Base-by-base conservation (phyloP, 2,113 vertebrate species). In the Phyllostomus discolor region DNA sequence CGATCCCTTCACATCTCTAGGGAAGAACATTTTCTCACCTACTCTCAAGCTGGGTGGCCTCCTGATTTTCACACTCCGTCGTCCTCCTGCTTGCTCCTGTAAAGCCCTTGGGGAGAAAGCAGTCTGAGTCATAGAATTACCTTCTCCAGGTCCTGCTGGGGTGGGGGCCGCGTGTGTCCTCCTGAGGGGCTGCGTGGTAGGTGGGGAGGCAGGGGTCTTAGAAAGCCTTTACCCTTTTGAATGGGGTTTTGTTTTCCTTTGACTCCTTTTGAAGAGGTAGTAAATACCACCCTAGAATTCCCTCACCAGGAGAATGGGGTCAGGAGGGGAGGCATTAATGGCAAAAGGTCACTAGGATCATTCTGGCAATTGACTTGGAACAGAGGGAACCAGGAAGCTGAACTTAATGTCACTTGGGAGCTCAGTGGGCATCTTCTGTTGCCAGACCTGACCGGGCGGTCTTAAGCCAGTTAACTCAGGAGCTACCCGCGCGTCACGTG, bases 161-260 rank as follows among this genome's bases (percentile, higher is more conserved):
- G 2, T 3, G 78, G 20, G 22, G 11, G 54, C 8, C 7, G 10
- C 10, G 15, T 12, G 31, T 52, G 16, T 7, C 38, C 57, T 31
- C 38, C 38, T 33, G 5, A 7, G 7, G 22, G 62, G 48, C 26
- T 24, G 52, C 12, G 19, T 7, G 20, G 24, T 28, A 28, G 59
- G 59, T 26, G 10, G 26, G 59, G 24, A 62, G 59, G 24, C 24
- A 28, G 59, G 10, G 59, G 24, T 8, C 26, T 43, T 31, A 31
- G 7, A 14, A 57, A 67, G 20, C 6, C 73, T 93, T 80, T 31
- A n/a, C 46, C 59, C 46, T 89, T 92, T 70, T 50, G 79, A 81
- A 81, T 54, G 50, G 69, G 75, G 75, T 69, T 84, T 95, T 89
- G 46, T 90, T 92, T 94, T 76, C 86, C 72, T 94, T 83, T 54